A percentile compares a stretch with the other conserved stretches of the same genome.
These are phyloP conservation scores for Pao palembangensis DNA, from an alignment of 2,113 vertebrate species.

Conservation along the genomic window DNA sequence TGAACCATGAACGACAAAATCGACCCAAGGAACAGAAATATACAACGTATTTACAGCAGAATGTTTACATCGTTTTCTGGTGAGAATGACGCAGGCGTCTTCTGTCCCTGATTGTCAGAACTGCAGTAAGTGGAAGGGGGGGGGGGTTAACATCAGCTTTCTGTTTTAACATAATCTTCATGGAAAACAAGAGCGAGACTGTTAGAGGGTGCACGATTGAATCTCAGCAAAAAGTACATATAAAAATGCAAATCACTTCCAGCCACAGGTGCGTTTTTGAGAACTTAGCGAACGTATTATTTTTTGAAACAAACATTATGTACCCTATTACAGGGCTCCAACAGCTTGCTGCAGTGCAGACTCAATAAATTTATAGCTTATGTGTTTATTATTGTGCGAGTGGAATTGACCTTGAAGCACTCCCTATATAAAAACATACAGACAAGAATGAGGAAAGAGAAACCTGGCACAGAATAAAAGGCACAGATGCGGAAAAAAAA, in stretches of 20 bases:
- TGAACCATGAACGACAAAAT: too few relatives aligned
- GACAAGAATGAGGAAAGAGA: slow-evolving; percentile 32
- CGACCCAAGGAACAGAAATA: slow-evolving; percentile 73
- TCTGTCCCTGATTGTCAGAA: slow-evolving; percentile 90
- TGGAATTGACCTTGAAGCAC: slow-evolving; percentile 36
- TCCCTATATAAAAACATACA: slow-evolving; percentile 14
- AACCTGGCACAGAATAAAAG: slow-evolving; percentile 31
- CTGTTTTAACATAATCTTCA: slow-evolving; percentile 8
- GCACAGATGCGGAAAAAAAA: slow-evolving; percentile 46
- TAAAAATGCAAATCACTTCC: slow-evolving; percentile 10
- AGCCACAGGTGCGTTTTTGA: slow-evolving; percentile 6
- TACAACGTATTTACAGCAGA: slow-evolving; percentile 91
- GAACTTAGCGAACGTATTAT: not conserved
- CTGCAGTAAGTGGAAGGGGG: slow-evolving; percentile 64
- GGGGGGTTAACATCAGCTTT: slow-evolving; percentile 30
- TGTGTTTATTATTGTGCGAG: slow-evolving; percentile 58
- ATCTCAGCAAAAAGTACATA: slow-evolving; percentile 12
- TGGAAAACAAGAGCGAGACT: slow-evolving; percentile 15
- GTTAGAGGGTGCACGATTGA: not conserved
- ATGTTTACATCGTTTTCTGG: slow-evolving; percentile 65
- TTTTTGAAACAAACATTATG: slow-evolving; percentile 15
- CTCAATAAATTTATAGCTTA: slow-evolving; percentile 54
- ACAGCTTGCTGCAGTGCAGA: slow-evolving; percentile 31
- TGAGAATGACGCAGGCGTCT: slow-evolving; percentile 82
- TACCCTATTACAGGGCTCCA: slow-evolving; percentile 36